Conservation (phyloP, 2,113 vertebrate genomes). For the Xenus cinereus region DNA sequence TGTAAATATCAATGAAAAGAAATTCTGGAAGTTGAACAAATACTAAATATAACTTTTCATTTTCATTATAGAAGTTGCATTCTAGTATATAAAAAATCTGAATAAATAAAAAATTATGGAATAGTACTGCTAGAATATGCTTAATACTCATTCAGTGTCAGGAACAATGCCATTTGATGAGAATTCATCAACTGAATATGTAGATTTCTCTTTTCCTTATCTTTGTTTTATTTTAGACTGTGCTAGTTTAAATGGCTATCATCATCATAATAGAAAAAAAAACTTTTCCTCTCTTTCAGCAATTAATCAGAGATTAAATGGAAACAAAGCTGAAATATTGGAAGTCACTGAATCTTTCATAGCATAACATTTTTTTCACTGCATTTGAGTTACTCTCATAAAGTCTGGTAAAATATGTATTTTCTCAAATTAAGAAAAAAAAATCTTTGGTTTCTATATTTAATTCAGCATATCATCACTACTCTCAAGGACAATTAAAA, state of each 20-base stretch:
- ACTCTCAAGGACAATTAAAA: background rate
- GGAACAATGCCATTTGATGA: background rate
- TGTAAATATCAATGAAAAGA: background rate
- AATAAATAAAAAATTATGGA: background rate
- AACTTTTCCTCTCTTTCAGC: background rate
- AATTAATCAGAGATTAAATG: background rate
- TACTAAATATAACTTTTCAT: background rate
- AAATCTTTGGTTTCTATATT: background rate
- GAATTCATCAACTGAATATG: background rate
- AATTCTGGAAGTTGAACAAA: background rate
- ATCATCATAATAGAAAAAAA: background rate
- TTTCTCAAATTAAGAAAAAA: background rate
- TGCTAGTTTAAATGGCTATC: background rate
- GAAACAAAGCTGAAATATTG: background rate
- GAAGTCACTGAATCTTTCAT: background rate
- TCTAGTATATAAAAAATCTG: background rate
- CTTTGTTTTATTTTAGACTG: background rate
- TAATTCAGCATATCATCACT: background rate
- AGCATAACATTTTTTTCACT: background rate
- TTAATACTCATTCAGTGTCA: background rate
- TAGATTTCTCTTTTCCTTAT: background rate
- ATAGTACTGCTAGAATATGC: background rate
- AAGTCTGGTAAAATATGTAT: background rate
- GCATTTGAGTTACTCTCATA: background rate
- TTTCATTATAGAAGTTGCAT: background rate